A percentile compares a stretch with the other conserved stretches of the same genome.
These are phyloP conservation scores for Artibeus lituratus DNA, from an alignment of 2,797 vertebrate species.

Conservation along the genomic window DNA sequence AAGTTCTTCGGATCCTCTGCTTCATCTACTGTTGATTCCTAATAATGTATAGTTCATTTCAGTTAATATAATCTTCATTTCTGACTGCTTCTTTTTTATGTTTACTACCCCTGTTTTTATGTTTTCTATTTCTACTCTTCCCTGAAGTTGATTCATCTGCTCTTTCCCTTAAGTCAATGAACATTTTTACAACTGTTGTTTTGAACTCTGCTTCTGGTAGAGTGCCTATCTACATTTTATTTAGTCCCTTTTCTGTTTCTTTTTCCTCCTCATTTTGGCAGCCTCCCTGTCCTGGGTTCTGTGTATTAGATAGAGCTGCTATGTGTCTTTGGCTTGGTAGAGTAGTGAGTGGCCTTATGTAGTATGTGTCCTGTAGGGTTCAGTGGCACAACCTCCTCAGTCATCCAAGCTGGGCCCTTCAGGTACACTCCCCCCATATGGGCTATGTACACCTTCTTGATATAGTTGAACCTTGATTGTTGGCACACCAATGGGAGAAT, in stretches of 20 bases:
- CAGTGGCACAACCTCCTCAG: neutral
- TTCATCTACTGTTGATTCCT: neutral
- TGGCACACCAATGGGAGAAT: neutral
- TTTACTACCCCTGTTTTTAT: neutral
- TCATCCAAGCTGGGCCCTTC: neutral
- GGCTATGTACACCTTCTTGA: neutral
- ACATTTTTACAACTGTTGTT: neutral
- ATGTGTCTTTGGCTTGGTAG: neutral
- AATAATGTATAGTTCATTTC: neutral
- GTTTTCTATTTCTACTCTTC: neutral
- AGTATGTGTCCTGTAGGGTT: neutral
- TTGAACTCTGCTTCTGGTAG: neutral
- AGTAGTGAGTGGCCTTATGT: neutral
- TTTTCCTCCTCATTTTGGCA: neutral
- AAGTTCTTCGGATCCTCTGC: neutral
- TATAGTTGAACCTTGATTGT: neutral
- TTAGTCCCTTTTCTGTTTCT: neutral
- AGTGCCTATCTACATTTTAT: neutral
- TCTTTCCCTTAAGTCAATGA: neutral
- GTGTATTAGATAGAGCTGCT: neutral
- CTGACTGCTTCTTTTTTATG: neutral
- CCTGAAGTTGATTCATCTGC: neutral
- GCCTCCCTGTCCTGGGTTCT: neutral
- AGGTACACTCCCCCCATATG: neutral
- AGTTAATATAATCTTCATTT: neutral